These are phyloP conservation scores for Peucedramus taeniatus DNA, from an alignment of 2,113 vertebrate species.

Conservation along the genomic window DNA sequence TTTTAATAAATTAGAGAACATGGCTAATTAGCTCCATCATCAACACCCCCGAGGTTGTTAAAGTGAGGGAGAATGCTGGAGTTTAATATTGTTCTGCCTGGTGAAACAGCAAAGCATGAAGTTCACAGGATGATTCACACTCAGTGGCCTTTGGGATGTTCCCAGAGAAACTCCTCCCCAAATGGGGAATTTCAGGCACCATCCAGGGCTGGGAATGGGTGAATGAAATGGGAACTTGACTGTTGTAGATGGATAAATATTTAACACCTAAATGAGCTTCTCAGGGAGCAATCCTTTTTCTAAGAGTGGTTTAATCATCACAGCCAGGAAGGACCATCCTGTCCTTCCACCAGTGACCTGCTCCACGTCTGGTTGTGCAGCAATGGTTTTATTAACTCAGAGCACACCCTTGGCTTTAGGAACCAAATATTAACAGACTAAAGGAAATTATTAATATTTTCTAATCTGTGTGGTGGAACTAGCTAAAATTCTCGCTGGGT, in stretches of 20 bases:
- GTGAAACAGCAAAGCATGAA: background rate
- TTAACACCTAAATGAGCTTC: background rate
- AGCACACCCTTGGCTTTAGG: background rate
- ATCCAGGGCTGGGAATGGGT: background rate
- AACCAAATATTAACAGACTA: background rate
- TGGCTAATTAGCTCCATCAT: slow-evolving; percentile 62
- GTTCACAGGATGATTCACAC: background rate
- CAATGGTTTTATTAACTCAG: background rate
- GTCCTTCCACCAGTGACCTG: background rate
- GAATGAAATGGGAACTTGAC: background rate
- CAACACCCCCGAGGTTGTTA: slow-evolving; percentile 38
- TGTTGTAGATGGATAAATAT: background rate
- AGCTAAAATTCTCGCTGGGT: background rate
- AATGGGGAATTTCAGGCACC: background rate
- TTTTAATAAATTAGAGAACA: slow-evolving; percentile 69
- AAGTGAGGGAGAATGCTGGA: background rate
- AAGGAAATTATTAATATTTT: background rate
- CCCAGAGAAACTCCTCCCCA: background rate
- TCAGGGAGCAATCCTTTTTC: background rate
- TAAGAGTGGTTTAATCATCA: background rate
- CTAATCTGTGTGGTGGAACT: background rate
- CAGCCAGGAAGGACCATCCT: background rate
- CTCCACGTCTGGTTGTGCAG: background rate
- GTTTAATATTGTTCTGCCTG: background rate
- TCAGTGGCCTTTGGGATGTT: accelerated